Conservation (phyloP, 2,113 vertebrate genomes). For the Psammodynastes pulverulentus region DNA sequence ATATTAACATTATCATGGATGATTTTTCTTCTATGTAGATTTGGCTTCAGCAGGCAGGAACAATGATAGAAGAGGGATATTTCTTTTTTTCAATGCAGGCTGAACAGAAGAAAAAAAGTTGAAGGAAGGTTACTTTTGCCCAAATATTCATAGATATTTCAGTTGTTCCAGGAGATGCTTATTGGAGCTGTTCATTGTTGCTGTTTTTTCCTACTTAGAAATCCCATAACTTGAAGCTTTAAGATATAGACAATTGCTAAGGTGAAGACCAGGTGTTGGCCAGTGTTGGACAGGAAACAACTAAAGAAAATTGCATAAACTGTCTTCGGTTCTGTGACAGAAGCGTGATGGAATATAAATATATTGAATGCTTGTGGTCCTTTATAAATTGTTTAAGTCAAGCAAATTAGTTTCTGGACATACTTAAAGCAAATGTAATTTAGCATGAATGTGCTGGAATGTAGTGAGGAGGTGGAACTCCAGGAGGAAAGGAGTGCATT, state of each 20-base stretch:
- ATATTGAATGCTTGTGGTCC: not conserved
- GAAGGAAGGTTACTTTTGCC: not conserved
- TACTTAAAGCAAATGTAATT: not conserved
- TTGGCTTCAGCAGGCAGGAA: not conserved
- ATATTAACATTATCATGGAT: not conserved
- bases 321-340: not conserved
- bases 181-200: not conserved
- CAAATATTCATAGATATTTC: not conserved
- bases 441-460: not conserved
- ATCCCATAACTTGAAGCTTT: not conserved
- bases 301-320: not conserved
- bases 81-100: not conserved
- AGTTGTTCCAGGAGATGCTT: not conserved
- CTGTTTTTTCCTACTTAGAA: not conserved
- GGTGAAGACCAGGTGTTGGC: not conserved
- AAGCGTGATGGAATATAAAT: not conserved
- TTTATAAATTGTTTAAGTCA: not conserved
- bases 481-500: not conserved
- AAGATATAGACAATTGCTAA: not conserved
- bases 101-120: not conserved
- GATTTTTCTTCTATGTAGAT: not conserved
- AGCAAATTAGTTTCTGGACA: not conserved
- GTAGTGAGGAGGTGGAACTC: not conserved
- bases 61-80: not conserved
- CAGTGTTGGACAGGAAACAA: not conserved